A percentile compares a stretch with the other conserved stretches of the same genome.
Conservation (phyloP, 2,113 vertebrate genomes). For the Parus major region DNA sequence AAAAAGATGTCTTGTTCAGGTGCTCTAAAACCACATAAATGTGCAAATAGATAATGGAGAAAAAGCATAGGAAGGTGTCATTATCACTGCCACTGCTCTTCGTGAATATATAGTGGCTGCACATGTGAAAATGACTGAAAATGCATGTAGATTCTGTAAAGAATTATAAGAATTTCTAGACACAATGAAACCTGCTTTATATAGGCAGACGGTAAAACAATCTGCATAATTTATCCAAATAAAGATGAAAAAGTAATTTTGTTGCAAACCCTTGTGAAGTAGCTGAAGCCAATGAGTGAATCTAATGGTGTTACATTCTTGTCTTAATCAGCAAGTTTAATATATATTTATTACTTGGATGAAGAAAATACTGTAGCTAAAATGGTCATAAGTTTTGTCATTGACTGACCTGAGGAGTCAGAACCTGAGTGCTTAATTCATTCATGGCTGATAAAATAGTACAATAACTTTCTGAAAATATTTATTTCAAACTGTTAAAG, state of each 20-base stretch:
- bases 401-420: neutral
- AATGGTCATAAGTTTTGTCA: neutral
- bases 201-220: neutral
- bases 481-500: neutral
- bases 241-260: neutral
- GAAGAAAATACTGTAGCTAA: neutral
- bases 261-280: neutral
- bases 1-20: neutral
- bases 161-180: neutral
- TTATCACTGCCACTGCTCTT: neutral
- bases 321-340: neutral
- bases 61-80: neutral
- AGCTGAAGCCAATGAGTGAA: neutral
- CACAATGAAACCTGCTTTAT: neutral
- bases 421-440: neutral
- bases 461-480: neutral
- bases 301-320: neutral
- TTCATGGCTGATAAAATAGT: neutral
- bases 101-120: neutral
- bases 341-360: neutral
- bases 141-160: neutral
- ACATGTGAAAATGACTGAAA: neutral
- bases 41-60: neutral
- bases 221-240: neutral
- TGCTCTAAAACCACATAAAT: neutral